Percentiles rank a stretch among this genome's conserved stretches.
These are phyloP conservation scores for Heterodera schachtii DNA, from an alignment of 1,140 invertebrate species.

Conservation along the genomic window DNA sequence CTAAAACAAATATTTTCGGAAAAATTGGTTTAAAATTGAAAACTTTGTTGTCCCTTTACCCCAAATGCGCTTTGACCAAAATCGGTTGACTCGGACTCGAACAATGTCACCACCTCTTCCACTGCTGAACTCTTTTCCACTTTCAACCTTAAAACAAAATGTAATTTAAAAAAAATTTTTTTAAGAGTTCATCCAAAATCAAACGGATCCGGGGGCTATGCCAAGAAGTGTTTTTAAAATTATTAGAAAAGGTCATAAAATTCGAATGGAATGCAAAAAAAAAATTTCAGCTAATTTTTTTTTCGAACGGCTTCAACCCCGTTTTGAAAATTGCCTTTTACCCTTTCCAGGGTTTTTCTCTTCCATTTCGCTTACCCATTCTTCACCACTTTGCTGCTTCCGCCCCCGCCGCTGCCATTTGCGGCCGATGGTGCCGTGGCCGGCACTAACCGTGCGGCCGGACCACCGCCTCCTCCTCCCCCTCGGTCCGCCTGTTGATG, in stretches of 20 bases:
- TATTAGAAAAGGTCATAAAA: too few species aligned
- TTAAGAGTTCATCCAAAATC: not conserved
- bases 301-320: too few species aligned
- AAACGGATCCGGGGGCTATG: too few species aligned
- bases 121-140: not conserved
- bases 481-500: slow-evolving; percentile 24
- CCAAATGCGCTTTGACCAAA: slow-evolving; percentile 31
- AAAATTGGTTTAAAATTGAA: too few species aligned
- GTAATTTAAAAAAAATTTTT: not conserved
- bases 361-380: not conserved
- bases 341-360: too few species aligned
- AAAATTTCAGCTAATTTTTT: too few species aligned
- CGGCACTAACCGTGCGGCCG: too few species aligned
- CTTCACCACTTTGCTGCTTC: slow-evolving; percentile 1
- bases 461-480: slow-evolving; percentile 49
- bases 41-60: slow-evolving; percentile 7
- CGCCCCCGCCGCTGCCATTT: not conserved
- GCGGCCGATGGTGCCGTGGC: not conserved
- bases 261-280: too few species aligned
- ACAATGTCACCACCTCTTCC: slow-evolving; percentile 2
- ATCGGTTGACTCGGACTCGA: slow-evolving; percentile 34
- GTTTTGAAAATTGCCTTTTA: too few species aligned
- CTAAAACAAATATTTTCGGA: not conserved
- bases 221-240: too few species aligned
- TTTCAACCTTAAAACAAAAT: not conserved